Conservation (phyloP, 2,797 vertebrate genomes). For the Pangasius larnaudii region DNA sequence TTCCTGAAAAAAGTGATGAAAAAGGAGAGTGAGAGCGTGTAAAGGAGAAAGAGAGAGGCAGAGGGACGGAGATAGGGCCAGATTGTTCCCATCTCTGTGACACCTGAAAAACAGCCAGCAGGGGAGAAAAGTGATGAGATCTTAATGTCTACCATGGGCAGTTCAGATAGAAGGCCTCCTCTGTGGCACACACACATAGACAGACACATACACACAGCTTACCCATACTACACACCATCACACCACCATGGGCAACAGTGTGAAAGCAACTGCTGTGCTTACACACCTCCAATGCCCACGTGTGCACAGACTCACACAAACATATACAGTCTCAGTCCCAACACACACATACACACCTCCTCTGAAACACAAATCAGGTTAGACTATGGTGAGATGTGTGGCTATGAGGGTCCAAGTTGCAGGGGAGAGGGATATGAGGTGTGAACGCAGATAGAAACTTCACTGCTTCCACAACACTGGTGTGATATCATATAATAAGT, state of each 20-base stretch:
- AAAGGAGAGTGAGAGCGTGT: slow-evolving; percentile 11
- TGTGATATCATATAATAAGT: neutral
- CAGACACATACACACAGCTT: neutral
- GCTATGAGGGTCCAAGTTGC: slow-evolving; percentile 61
- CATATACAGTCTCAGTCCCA: neutral
- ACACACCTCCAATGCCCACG: neutral
- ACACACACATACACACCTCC: neutral
- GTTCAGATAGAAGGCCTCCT: slow-evolving; percentile 34
- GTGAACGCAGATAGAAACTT: slow-evolving; percentile 59
- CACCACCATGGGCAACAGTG: neutral
- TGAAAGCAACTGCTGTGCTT: neutral
- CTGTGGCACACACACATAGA: neutral
- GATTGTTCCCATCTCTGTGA: slow-evolving; percentile 17
- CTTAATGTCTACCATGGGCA: slow-evolving; percentile 34
- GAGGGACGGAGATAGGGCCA: neutral
- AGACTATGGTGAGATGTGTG: slow-evolving; percentile 57
- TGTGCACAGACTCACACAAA: neutral
- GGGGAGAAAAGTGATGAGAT: slow-evolving; percentile 39
- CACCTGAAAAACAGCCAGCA: slow-evolving; percentile 30
- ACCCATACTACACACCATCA: slow-evolving; percentile 17
- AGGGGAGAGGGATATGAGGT: slow-evolving; percentile 58
- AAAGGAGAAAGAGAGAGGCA: neutral
- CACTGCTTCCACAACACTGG: neutral
- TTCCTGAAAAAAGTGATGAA: slow-evolving; percentile 38
- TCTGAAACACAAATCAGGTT: slow-evolving; percentile 25